phyloP scores from a whole-genome alignment of 2,113 vertebrate species.

The Prietella phreatophila region DNA sequence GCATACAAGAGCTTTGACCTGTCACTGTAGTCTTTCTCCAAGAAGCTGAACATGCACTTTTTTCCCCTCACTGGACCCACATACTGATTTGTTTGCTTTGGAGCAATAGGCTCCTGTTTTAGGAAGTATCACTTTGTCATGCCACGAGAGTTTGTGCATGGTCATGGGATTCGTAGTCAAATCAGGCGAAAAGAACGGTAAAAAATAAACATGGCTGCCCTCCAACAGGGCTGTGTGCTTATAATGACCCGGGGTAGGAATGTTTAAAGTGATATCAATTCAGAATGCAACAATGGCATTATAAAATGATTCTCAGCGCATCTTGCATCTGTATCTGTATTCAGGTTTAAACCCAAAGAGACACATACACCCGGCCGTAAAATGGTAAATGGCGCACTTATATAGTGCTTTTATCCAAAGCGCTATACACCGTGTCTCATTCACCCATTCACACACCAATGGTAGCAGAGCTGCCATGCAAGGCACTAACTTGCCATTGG shows the following conservation, averaged over 20 bases:
- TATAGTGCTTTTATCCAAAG: too few species aligned
- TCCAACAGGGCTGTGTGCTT: not conserved
- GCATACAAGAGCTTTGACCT: slow-evolving; percentile 48
- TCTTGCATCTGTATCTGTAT: not conserved
- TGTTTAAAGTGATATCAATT: not conserved
- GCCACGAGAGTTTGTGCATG: slow-evolving; percentile 50
- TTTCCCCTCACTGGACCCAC: slow-evolving; percentile 59
- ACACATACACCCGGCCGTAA: too few species aligned
- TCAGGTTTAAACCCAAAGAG: not conserved
- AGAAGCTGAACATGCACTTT: slow-evolving; percentile 67
- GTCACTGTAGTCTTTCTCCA: slow-evolving; percentile 60
- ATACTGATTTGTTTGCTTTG: slow-evolving; percentile 65
- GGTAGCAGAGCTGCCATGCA: too few species aligned
- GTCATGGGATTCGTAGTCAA: slow-evolving; percentile 37
- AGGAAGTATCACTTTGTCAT: slow-evolving; percentile 71
- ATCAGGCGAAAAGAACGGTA: not conserved
- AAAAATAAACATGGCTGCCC: not conserved
- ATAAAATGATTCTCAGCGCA: not conserved
- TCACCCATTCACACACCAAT: too few species aligned
- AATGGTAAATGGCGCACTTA: too few species aligned
- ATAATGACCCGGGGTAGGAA: not conserved
- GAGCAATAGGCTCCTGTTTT: slow-evolving; percentile 56
- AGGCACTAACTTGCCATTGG: too few species aligned
- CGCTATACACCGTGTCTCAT: too few species aligned
- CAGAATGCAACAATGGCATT: not conserved